phyloP scores from a whole-genome alignment of 2,113 vertebrate species.

The Xenopus tropicalis region UCB_Xtro_10.0 CM004444.2:88548001-88548500 shows the following conservation, averaged over 20 bases:
- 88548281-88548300: not conserved
- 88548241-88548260: not conserved
- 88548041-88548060: too few relatives aligned
- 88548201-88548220: not conserved
- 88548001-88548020: too few relatives aligned
- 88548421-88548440: slow-evolving; percentile 35
- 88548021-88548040: too few relatives aligned
- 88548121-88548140: too few relatives aligned
- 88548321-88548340: slow-evolving; percentile 3
- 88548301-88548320: slow-evolving; percentile 23
- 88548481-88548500: slow-evolving; percentile 46
- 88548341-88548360: slow-evolving; percentile 36
- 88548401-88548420: slow-evolving; percentile 42
- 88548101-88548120: too few relatives aligned
- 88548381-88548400: slow-evolving; percentile 33
- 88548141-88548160: slow-evolving; percentile 1
- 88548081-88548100: too few relatives aligned
- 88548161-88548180: not conserved
- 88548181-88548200: not conserved
- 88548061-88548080: too few relatives aligned
- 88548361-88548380: slow-evolving; percentile 29
- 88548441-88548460: slow-evolving; percentile 27
- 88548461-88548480: slow-evolving; percentile 44
- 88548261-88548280: not conserved
- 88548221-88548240: not conserved